A percentile compares a stretch with the other conserved stretches of the same genome.
These are phyloP conservation scores for Caloenas nicobarica DNA, from an alignment of 2,113 vertebrate genomes.

Conservation along the genomic window DNA sequence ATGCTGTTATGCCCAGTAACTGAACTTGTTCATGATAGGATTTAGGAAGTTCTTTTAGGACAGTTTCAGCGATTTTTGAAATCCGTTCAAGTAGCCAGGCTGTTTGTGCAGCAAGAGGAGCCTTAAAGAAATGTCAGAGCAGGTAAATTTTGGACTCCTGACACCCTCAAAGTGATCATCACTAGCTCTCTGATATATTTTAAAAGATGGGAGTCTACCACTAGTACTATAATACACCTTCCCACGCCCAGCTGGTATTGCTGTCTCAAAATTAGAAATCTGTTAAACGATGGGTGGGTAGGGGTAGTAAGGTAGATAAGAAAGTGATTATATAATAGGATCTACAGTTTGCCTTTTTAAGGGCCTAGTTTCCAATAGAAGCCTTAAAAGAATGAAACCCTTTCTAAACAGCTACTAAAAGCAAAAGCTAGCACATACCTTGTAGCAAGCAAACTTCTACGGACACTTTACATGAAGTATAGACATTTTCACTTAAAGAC, in stretches of 20 bases:
- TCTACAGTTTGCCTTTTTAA: not conserved
- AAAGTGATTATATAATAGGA: not conserved
- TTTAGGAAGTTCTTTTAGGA: not conserved
- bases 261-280: not conserved
- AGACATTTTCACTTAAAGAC: not conserved
- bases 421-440: not conserved
- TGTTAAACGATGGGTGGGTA: not conserved
- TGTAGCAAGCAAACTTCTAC: not conserved
- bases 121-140: not conserved
- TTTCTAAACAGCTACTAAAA: not conserved
- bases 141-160: not conserved
- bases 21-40: not conserved
- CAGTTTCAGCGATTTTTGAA: not conserved
- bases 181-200: not conserved
- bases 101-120: not conserved
- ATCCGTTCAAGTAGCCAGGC: not conserved
- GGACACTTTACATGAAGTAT: not conserved
- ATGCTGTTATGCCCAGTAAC: not conserved
- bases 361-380: not conserved
- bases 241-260: not conserved
- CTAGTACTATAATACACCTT: not conserved
- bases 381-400: not conserved
- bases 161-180: not conserved
- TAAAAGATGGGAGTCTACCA: not conserved
- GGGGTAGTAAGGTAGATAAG: not conserved